Base-by-base conservation (phyloP, 2,888 invertebrate species). In the Nysson spinosus region DNA sequence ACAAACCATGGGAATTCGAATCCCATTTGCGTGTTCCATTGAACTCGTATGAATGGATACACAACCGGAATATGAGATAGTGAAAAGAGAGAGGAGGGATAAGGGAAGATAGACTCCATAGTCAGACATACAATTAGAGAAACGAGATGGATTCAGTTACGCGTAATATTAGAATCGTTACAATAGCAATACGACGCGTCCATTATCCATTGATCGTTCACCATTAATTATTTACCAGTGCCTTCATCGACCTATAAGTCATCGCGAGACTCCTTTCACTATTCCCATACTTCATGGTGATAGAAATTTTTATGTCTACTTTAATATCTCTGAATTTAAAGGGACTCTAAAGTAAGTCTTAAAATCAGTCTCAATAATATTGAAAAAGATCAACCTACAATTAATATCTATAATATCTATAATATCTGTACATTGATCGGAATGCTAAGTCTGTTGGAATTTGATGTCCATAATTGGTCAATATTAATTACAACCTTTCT, bases 211-310 rank as follows among this genome's bases (percentile, higher is more conserved):
- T 57, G 37, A 63, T 57, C 43, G 28, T 19, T 5, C 11, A 12
- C 30, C 49, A 39, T 42, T 54, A 44, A 58, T 47, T 47, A 67
- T 30, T 39, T 32, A 51, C 11, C 12, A 24, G 5, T 17, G 12
- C 3, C 54, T 34, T 63, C 42, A 51, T 43, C 57, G 67, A 37
- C 11, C 46, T 47, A 62, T 58, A 43, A 12, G 34, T 47, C 56
- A 56, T 24, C 40, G 30, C 22, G 44, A 17, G 39, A 24, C 28
- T 17, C 9, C 46, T 22, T 42, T 49, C 32, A 17, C 34, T 26
- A 16, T 35, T 47, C 20, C 9, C 24, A 1, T 6, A 6, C 42
- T 4, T 1, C 37, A n/a, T n/a, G n/a, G n/a, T n/a, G n/a, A n/a
- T n/a, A n/a, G n/a, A n/a, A n/a, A n/a, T n/a, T n/a, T n/a, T n/a